Percentiles rank a stretch among this genome's conserved stretches.
phyloP scores from a whole-genome alignment of 1,140 invertebrate species.

The Probaryconus sp. region DNA sequence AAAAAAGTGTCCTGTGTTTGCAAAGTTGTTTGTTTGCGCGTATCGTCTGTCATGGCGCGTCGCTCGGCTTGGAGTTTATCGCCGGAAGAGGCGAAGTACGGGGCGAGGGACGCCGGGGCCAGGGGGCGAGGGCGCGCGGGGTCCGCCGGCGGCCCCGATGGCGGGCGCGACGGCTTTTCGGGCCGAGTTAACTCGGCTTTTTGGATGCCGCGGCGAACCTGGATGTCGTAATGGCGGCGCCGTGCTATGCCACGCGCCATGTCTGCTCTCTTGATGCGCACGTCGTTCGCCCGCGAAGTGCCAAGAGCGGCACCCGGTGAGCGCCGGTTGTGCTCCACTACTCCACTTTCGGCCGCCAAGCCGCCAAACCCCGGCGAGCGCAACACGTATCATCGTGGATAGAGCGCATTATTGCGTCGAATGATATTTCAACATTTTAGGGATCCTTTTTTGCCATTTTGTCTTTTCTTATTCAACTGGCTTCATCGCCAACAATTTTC shows the following conservation, averaged over 20 bases:
- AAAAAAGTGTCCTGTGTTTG: constrained; percentile 46
- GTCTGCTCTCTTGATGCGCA: constrained; percentile 65
- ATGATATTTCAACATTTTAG: too few relatives aligned
- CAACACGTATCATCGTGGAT: constrained; percentile 8
- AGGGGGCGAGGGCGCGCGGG: background rate
- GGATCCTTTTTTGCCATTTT: too few relatives aligned
- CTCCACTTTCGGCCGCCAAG: constrained; percentile 60
- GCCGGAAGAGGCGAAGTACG: background rate
- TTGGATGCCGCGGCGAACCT: constrained; percentile 31
- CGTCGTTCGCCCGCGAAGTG: constrained; percentile 62
- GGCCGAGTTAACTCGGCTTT: too few relatives aligned
- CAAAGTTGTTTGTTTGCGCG: constrained; percentile 66
- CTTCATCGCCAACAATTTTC: too few relatives aligned
- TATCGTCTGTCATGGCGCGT: constrained; percentile 71
- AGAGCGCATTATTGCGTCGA: too few relatives aligned
- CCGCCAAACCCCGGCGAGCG: constrained; percentile 7
- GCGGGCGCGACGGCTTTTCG: constrained; percentile 9
- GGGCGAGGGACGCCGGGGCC: background rate
- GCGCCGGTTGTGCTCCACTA: too few relatives aligned
- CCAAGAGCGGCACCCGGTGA: constrained; percentile 34
- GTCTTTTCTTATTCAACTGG: too few relatives aligned
- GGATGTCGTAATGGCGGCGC: constrained; percentile 69
- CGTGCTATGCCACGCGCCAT: constrained; percentile 73
- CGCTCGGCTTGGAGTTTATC: constrained; percentile 28
- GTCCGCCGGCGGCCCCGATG: background rate